Percentiles rank a stretch among this genome's conserved stretches.
Evolutionary conservation across 2,888 invertebrate genomes (phyloP).

Genomic region (Polylopha cassiicola): DNA sequence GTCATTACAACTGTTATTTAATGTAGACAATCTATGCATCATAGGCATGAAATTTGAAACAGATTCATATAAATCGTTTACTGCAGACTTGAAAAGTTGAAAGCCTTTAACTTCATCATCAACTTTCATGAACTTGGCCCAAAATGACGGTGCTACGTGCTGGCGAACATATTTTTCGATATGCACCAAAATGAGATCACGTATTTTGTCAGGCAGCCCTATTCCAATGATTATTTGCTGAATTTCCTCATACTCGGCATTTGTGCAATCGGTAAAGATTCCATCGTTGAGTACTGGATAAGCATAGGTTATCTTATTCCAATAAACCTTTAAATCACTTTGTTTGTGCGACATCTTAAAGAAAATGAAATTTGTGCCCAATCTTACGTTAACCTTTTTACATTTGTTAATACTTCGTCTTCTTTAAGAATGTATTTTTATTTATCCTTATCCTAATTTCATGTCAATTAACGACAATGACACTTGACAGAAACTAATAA

Average conservation of each 20-base stretch:
- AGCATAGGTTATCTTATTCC: constrained; percentile 67
- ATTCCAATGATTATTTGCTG: constrained; percentile 57
- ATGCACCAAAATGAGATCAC: constrained; percentile 59
- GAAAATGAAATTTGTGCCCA: too few relatives aligned
- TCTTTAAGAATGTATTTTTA: too few relatives aligned
- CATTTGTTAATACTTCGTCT: too few relatives aligned
- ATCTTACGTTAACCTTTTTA: too few relatives aligned
- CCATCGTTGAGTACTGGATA: constrained; percentile 66
- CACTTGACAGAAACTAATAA: too few relatives aligned
- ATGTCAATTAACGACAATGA: too few relatives aligned
- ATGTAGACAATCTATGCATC: constrained; percentile 72
- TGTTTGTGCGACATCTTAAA: constrained; percentile 55
- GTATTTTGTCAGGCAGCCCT: constrained; percentile 59
- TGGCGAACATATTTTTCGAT: constrained; percentile 79
- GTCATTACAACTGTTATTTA: constrained; percentile 65
- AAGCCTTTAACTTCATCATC: constrained; percentile 78
- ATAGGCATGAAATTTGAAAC: constrained; percentile 75
- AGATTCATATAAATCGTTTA: constrained; percentile 78
- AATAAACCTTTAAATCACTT: constrained; percentile 56
- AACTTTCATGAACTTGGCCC: constrained; percentile 78
- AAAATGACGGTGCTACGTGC: constrained; percentile 80
- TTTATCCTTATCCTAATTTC: too few relatives aligned
- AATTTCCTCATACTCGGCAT: constrained; percentile 59
- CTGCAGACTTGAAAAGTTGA: constrained; percentile 81
- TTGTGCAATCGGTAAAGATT: constrained; percentile 54